A percentile compares a stretch with the other conserved stretches of the same genome.
Conservation (phyloP, 1,140 invertebrate species). For the Ceratina calcarata region DNA sequence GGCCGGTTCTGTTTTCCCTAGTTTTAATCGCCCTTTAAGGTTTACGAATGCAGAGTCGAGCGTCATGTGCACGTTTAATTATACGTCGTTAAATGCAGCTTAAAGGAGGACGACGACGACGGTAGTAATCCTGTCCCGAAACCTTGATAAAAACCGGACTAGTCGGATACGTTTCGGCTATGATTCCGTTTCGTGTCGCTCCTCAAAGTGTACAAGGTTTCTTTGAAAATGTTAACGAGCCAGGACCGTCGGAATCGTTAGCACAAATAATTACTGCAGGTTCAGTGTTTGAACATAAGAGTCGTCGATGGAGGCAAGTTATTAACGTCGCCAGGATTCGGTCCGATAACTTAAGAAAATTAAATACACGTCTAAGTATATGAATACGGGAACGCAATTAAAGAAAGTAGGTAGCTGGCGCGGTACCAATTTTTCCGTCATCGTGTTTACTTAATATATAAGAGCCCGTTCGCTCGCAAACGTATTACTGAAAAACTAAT, state of each 20-base stretch:
- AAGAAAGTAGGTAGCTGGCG: background rate
- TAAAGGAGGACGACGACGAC: background rate
- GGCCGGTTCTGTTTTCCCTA: background rate
- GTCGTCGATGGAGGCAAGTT: background rate
- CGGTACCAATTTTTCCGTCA: too few species aligned
- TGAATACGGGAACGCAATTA: background rate
- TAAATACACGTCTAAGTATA: background rate
- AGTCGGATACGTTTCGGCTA: background rate
- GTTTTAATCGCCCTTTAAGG: background rate
- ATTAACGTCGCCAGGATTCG: background rate
- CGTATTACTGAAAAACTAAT: background rate
- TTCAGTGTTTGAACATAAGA: background rate
- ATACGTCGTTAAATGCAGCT: background rate
- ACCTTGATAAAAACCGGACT: conserved; percentile 5
- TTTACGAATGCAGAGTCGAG: background rate
- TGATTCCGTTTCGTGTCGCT: background rate
- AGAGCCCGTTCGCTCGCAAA: background rate
- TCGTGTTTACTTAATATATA: too few species aligned
- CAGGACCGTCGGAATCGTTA: background rate
- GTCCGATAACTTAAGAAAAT: background rate
- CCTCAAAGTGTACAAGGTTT: background rate
- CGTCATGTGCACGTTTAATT: background rate
- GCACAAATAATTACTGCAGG: background rate
- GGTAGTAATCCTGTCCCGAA: background rate
- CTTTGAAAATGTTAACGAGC: conserved; percentile 34